These are phyloP conservation scores for Alca torda DNA, from an alignment of 2,797 vertebrate species.

Conservation along the genomic window DNA sequence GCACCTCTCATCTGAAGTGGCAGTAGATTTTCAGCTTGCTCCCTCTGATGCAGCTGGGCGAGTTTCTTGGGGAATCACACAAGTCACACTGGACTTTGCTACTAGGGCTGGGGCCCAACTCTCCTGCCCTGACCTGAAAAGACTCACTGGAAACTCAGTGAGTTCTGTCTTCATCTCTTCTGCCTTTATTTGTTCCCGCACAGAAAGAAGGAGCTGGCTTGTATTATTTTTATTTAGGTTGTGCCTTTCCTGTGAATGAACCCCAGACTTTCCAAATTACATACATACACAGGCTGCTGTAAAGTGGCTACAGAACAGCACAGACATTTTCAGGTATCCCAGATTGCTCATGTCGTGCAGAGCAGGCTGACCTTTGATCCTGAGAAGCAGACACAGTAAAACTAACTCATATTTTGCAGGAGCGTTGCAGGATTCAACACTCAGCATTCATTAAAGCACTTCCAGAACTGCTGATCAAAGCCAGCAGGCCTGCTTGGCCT, in stretches of 20 bases:
- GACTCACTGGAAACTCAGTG: not conserved
- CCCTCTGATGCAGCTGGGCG: not conserved
- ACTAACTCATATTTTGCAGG: not conserved
- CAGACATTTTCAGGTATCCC: not conserved
- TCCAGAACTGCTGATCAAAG: conserved; percentile 41
- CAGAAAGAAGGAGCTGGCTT: not conserved
- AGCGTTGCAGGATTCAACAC: conserved; percentile 15
- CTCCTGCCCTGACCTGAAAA: not conserved
- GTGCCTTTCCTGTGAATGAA: not conserved
- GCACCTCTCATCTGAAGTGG: not conserved
- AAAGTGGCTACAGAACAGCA: not conserved
- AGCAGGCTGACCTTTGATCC: not conserved
- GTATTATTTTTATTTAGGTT: not conserved
- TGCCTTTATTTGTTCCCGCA: not conserved
- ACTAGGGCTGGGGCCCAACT: fast-evolving
- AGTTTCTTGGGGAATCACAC: not conserved
- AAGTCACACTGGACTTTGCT: not conserved
- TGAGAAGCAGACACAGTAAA: not conserved
- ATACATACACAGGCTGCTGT: not conserved
- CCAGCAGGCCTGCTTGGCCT: not conserved
- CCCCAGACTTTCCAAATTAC: not conserved
- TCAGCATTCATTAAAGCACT: conserved; percentile 18
- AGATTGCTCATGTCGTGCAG: not conserved
- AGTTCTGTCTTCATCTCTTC: not conserved
- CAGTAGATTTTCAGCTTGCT: not conserved